A percentile compares a stretch with the other conserved stretches of the same genome.
These are phyloP conservation scores for Muntiacus reevesi DNA, from an alignment of 2,113 vertebrate species.

Conservation along the genomic window DNA sequence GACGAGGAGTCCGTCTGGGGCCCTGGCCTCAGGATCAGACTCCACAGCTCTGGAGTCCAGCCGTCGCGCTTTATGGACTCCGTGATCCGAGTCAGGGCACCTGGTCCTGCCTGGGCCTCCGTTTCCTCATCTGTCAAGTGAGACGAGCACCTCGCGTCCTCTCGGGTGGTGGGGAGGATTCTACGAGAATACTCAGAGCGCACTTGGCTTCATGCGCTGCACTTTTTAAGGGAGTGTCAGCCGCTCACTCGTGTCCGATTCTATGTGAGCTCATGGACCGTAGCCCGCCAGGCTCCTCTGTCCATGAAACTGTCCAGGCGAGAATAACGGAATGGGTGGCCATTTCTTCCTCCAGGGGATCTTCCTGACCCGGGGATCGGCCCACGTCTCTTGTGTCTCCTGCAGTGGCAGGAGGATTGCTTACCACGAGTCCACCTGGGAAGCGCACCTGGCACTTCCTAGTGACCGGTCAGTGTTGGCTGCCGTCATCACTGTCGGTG, in stretches of 20 bases:
- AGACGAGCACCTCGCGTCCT: not conserved
- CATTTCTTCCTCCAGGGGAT: not conserved
- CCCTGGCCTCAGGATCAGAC: not conserved
- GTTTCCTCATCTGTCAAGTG: not conserved
- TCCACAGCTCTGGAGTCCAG: not conserved
- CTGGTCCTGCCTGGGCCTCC: not conserved
- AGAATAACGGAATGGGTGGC: not conserved
- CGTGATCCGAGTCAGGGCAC: not conserved
- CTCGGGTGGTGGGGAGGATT: not conserved
- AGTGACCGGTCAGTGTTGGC: rapidly evolving
- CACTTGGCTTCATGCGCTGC: rapidly evolving
- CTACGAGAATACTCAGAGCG: rapidly evolving
- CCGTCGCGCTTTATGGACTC: rapidly evolving
- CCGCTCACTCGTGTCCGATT: rapidly evolving
- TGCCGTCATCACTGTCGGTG: not conserved
- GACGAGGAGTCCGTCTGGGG: not conserved
- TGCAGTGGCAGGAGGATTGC: rapidly evolving
- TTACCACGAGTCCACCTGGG: not conserved
- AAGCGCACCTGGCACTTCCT: rapidly evolving
- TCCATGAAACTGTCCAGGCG: not conserved
- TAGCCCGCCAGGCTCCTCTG: not conserved
- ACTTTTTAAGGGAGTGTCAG: not conserved
- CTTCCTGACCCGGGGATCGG: not conserved
- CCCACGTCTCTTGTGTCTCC: rapidly evolving
- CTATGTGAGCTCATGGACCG: not conserved